phyloP scores from a whole-genome alignment of 2,113 vertebrate species.

The Indicator indicator region DNA sequence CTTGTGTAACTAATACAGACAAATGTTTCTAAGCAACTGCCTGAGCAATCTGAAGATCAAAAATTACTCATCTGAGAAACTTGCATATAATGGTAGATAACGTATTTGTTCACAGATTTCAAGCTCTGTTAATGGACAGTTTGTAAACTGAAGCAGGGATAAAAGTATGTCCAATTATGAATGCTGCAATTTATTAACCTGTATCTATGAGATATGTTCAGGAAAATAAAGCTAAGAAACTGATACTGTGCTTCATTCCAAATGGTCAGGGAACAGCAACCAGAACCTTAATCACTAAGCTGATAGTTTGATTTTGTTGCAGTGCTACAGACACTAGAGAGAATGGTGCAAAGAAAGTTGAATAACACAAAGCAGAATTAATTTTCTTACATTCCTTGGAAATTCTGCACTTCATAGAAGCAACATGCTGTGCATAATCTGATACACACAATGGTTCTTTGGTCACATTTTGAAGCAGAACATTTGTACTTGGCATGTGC shows the following conservation, averaged over 20 bases:
- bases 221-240: background rate
- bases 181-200: constrained; percentile 20
- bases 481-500: background rate
- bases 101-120: constrained; percentile 57
- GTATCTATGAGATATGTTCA: background rate
- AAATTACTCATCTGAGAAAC: constrained; percentile 71
- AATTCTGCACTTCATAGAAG: background rate
- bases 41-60: constrained; percentile 56
- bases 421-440: background rate
- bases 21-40: constrained; percentile 69
- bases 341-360: background rate
- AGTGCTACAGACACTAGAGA: background rate
- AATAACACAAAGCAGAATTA: background rate
- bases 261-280: background rate
- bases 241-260: background rate
- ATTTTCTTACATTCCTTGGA: background rate
- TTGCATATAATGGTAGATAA: constrained; percentile 36
- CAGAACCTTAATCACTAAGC: background rate
- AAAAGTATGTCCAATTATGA: constrained; percentile 26
- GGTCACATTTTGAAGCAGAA: background rate
- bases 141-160: constrained; percentile 19
- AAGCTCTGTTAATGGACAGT: constrained; percentile 53
- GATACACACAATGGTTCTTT: background rate
- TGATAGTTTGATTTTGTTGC: background rate
- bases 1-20: constrained; percentile 62